A percentile compares a stretch with the other conserved stretches of the same genome.
Conservation (phyloP, 2,113 vertebrate genomes). For the Abramis brama region DNA sequence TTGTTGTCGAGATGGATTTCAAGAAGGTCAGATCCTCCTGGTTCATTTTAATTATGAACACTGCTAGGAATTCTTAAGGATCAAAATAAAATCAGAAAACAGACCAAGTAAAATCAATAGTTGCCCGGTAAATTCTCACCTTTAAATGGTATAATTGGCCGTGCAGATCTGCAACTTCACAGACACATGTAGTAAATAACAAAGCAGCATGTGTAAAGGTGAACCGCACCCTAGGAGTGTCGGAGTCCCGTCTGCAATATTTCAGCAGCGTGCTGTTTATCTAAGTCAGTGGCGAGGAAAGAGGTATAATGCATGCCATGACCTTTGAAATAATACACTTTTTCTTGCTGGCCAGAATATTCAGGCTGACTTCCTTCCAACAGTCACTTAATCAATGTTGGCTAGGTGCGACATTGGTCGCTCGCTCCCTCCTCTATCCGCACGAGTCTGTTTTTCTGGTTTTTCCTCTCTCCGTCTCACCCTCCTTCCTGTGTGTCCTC, state of each 20-base stretch:
- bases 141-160: neutral
- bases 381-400: slow-evolving; percentile 77
- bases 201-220: slow-evolving; percentile 1
- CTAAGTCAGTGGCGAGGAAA: slow-evolving; percentile 57
- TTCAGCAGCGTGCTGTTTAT: slow-evolving; percentile 64
- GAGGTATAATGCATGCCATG: slow-evolving; percentile 70
- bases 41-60: slow-evolving; percentile 22
- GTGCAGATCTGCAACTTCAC: neutral
- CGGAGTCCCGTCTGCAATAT: slow-evolving; percentile 1
- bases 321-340: slow-evolving; percentile 80
- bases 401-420: slow-evolving; percentile 63
- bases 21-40: neutral
- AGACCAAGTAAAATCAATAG: neutral
- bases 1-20: neutral
- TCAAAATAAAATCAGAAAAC: neutral
- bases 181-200: slow-evolving; percentile 36
- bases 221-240: neutral
- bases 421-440: slow-evolving; percentile 19
- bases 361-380: slow-evolving; percentile 67
- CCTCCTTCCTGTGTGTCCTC: slow-evolving; percentile 63
- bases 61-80: neutral
- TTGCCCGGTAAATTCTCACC: neutral
- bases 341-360: slow-evolving; percentile 74
- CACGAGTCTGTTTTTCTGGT: slow-evolving; percentile 38
- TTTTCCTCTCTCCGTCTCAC: slow-evolving; percentile 30